Conservation (phyloP, 2,113 vertebrate species). For the Melanerpes aurifrons region DNA sequence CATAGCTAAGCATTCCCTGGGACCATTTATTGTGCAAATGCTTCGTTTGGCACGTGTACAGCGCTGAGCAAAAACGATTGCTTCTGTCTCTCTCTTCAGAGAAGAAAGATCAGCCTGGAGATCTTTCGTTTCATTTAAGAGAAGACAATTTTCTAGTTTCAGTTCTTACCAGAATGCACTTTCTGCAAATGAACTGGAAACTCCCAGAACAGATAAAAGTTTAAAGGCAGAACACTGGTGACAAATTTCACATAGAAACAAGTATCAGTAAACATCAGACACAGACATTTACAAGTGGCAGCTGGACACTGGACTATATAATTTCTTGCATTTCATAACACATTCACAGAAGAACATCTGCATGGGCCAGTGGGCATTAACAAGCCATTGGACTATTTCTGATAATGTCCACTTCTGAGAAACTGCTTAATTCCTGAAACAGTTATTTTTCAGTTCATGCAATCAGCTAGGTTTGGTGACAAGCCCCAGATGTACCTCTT, state of each 20-base stretch:
- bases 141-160: neutral
- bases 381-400: neutral
- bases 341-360: neutral
- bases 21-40: conserved; percentile 28
- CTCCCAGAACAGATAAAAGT: neutral
- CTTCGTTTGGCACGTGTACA: neutral
- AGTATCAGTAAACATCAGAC: neutral
- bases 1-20: conserved; percentile 56
- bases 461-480: neutral
- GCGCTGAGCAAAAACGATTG: conserved; percentile 33
- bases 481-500: neutral
- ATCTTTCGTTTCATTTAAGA: neutral
- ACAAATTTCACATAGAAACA: neutral
- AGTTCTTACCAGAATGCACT: neutral
- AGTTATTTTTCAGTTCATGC: neutral
- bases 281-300: neutral
- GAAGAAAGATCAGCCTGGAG: neutral
- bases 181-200: conserved; percentile 5
- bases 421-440: neutral
- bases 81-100: neutral
- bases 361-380: neutral
- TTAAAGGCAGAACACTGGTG: neutral
- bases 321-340: neutral
- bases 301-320: neutral
- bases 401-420: neutral